Conservation (phyloP, 2,113 vertebrate genomes). For the Lagopus muta region DNA sequence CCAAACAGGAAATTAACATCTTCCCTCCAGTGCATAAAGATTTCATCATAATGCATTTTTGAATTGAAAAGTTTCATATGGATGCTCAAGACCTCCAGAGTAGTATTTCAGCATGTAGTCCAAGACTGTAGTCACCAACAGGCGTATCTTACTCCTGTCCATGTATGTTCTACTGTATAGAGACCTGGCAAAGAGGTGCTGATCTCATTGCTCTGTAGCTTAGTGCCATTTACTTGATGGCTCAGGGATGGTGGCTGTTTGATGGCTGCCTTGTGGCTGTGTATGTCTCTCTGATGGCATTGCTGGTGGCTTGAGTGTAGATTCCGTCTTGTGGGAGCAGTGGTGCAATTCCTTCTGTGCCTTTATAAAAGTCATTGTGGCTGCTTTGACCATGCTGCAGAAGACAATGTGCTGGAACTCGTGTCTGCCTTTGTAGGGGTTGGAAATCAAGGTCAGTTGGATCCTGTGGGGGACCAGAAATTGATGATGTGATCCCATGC, state of each 20-base stretch:
- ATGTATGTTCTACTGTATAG: background rate
- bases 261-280: background rate
- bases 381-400: background rate
- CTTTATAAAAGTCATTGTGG: background rate
- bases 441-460: background rate
- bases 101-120: background rate
- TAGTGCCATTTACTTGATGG: background rate
- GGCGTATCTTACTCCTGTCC: background rate
- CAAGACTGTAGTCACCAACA: background rate
- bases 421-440: background rate
- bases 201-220: background rate
- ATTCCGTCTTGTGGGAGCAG: background rate
- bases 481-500: background rate
- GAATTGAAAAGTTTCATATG: background rate
- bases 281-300: background rate
- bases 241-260: background rate
- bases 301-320: background rate
- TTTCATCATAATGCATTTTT: background rate
- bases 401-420: background rate
- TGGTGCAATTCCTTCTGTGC: background rate
- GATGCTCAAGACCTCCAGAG: background rate
- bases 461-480: background rate
- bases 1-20: constrained; percentile 27
- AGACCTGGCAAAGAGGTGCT: background rate
- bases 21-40: background rate